Percentiles rank a stretch among this genome's conserved stretches.
Conservation (phyloP, 2,888 invertebrate genomes). For the Epicampocera succincta region DNA sequence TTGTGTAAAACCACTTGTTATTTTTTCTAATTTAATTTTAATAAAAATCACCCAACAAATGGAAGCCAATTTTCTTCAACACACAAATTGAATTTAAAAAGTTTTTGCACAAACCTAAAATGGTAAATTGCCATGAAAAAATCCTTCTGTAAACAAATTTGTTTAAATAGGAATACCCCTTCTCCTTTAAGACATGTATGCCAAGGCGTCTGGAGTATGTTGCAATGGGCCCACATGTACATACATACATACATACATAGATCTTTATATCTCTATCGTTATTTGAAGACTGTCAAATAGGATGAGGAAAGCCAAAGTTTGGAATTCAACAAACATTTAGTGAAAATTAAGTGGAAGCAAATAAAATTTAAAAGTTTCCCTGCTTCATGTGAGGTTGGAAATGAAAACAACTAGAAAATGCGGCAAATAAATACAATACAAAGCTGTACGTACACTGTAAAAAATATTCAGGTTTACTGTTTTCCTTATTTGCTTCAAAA, state of each 20-base stretch:
- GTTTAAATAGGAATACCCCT: too few relatives aligned
- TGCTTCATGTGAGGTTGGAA: conserved; percentile 34
- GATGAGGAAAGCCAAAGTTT: conserved; percentile 1
- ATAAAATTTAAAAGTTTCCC: conserved; percentile 42
- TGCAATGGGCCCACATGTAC: too few relatives aligned
- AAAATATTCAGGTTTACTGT: too few relatives aligned
- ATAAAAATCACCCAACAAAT: not conserved
- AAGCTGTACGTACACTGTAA: too few relatives aligned
- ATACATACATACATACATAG: too few relatives aligned
- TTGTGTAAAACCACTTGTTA: not conserved
- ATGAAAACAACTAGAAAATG: conserved; percentile 4
- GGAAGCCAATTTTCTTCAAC: not conserved
- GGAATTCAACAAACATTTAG: conserved; percentile 11
- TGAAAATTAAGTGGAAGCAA: conserved; percentile 12
- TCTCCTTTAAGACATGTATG: too few relatives aligned
- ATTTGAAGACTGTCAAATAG: not conserved
- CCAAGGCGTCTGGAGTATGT: too few relatives aligned
- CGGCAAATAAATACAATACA: not conserved
- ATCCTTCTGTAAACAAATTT: not conserved
- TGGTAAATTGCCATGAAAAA: not conserved
- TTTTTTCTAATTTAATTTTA: not conserved
- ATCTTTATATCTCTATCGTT: not conserved
- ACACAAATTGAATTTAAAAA: not conserved
- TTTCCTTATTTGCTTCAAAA: too few relatives aligned
- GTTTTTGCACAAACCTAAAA: not conserved